Evolutionary conservation across 2,797 vertebrate species (phyloP), one percentile per base, ranked within the genome.

Genomic region (Karalla daura): DNA sequence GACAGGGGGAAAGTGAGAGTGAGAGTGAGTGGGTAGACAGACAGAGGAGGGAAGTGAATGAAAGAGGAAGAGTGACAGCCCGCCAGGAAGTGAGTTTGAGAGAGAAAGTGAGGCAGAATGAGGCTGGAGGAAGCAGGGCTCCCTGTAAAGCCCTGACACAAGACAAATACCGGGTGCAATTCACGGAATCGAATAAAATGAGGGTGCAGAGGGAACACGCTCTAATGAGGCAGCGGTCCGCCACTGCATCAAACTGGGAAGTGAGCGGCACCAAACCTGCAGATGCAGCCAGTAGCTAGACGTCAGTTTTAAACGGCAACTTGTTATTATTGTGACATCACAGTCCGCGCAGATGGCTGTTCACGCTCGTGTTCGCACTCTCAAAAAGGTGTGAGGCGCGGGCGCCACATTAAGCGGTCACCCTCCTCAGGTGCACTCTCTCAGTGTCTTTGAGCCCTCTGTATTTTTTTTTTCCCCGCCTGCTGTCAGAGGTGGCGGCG

Each of bases 1-100:
- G 54, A 70, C 56, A 74, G 81, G 70, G 61, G 52, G 50, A n/a
- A n/a, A n/a, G n/a, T n/a, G n/a, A n/a, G 65, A 78, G 63, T 51
- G 61, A 70, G 70, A 70, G 58, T 66, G 82, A 84, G 80, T 80
- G 61, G 64, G 83, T 51, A 61, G 81, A 74, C 33, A 45, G 69
- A 13, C 8, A 51, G 64, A 44, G 54, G 64, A 44, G 36, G 46
- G 21, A 46, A 53, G 43, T 51, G 64, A 39, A 39, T 61, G 67
- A 61, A 66, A 68, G 53, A 77, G 50, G 53, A 64, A 76, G 69
- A 78, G 62, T 81, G 75, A 84, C 80, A 84, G 49, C 20, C 23
- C 74, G 56, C 68, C 66, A 76, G 68, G 54, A 53, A 79, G 52
- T 50, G 65, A 76, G 74, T 78, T 60, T 51, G 50, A 65, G 33